Evolutionary conservation across 2,797 vertebrate species (phyloP).

Genomic region (Pterois miles): DNA sequence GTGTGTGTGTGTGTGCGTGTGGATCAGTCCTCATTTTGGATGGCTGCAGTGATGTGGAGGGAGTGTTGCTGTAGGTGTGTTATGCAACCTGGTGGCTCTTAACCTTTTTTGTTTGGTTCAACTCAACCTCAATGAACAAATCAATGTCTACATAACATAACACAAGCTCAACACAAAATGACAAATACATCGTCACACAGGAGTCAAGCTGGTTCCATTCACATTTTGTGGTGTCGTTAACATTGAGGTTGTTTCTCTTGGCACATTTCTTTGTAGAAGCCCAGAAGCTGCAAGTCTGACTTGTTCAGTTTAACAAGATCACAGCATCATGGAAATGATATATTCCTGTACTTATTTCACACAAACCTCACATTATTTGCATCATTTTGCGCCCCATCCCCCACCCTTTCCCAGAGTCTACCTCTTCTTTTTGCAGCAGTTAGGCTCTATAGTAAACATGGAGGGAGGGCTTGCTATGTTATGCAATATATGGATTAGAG

Average conservation of each 20-base stretch:
- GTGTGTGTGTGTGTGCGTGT: not conserved
- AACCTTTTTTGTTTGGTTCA: conserved; percentile 29
- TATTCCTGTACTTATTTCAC: not conserved
- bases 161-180: not conserved
- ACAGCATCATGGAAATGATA: not conserved
- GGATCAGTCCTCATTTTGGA: conserved; percentile 27
- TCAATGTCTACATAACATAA: conserved; percentile 1
- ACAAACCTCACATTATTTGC: not conserved
- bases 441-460: conserved; percentile 7
- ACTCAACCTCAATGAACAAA: conserved; percentile 7
- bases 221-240: not conserved
- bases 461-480: conserved; percentile 45
- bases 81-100: conserved; percentile 48
- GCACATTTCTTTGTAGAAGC: not conserved
- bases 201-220: not conserved
- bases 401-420: conserved; percentile 7
- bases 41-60: conserved; percentile 27
- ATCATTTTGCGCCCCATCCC: conserved; percentile 17
- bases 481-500: conserved; percentile 68
- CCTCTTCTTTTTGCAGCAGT: conserved; percentile 41
- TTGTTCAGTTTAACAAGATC: not conserved
- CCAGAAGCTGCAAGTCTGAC: not conserved
- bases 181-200: conserved; percentile 1
- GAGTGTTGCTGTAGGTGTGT: conserved; percentile 25
- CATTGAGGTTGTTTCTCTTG: not conserved